phyloP scores from a whole-genome alignment of 2,113 vertebrate genomes.

The Sinocyclocheilus anophthalmus region DNA sequence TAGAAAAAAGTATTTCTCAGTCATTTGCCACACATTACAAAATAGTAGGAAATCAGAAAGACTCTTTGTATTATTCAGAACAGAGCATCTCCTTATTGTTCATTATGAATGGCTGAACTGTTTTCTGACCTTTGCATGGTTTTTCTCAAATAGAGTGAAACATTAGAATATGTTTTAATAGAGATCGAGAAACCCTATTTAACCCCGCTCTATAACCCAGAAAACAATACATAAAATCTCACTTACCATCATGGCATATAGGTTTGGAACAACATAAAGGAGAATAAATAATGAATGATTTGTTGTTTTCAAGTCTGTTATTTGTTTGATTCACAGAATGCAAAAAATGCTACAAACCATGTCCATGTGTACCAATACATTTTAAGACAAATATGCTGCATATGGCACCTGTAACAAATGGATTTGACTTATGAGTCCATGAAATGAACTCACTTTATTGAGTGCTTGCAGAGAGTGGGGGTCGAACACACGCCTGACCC shows the following conservation, averaged over 20 bases:
- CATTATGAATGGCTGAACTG: conserved; percentile 16
- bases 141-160: conserved; percentile 6
- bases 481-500: conserved; percentile 22
- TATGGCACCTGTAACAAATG: not conserved
- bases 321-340: not conserved
- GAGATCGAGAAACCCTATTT: not conserved
- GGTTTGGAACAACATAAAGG: not conserved
- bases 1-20: not conserved
- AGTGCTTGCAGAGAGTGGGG: not conserved
- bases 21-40: not conserved
- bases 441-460: not conserved
- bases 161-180: not conserved
- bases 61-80: conserved; percentile 2
- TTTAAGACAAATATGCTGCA: not conserved
- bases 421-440: not conserved
- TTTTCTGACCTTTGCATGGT: conserved; percentile 16
- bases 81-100: conserved; percentile 24
- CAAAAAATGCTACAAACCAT: not conserved
- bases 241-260: not conserved
- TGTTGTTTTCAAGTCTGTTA: not conserved
- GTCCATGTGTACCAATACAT: not conserved
- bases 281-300: not conserved
- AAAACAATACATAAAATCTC: not conserved
- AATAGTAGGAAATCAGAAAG: not conserved
- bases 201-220: not conserved